Base-by-base conservation (phyloP, 2,113 vertebrate species). In the Hystrix cristata region DNA sequence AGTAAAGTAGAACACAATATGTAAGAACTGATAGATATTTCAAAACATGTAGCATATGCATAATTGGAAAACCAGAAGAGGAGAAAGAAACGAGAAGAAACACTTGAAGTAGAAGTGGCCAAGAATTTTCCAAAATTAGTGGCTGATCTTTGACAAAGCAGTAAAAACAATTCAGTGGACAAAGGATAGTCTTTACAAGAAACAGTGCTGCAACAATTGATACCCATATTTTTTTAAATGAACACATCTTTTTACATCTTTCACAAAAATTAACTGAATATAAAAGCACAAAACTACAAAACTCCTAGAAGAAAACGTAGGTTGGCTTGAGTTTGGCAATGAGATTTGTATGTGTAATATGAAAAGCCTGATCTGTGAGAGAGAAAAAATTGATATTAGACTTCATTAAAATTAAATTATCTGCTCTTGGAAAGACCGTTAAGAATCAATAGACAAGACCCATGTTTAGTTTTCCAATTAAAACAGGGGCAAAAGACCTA, bases 371-470 rank as follows among this genome's bases (percentile, higher is more conserved):
- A 34, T 53, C 51, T 43, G 43, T 34, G 46, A 53, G 78, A 93
- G 79, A 64, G 88, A 92, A 78, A 78, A 62, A 21, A 48, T 23
- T 46, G 10, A 27, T 16, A 43, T 78, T 65, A 25, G 19, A 43
- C 27, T 84, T 89, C 7, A 55, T 59, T 85, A 79, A 69, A 89
- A 84, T 89, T 69, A 67, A 51, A 43, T 3, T 9, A 27, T 78
- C 78, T 92, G 31, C 31, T 92, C 46, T 76, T 23, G 76, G 27
- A 59, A 83, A 89, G n/a, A 67, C 7, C 19, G 43, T 19, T 69
- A 84, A 93, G 53, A 69, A 93, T 84, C 71, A 89, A 13, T 27
- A 81, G n/a, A 82, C 55, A 89, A 43, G 53, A 12, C 67, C 67
- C n/a, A 38, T 38, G 38, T 38, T 38, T 38, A 38, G 38, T 51